Percentiles rank a stretch among this genome's conserved stretches.
Conservation (phyloP, 1,140 invertebrate genomes). For the Heliconius himera region DNA sequence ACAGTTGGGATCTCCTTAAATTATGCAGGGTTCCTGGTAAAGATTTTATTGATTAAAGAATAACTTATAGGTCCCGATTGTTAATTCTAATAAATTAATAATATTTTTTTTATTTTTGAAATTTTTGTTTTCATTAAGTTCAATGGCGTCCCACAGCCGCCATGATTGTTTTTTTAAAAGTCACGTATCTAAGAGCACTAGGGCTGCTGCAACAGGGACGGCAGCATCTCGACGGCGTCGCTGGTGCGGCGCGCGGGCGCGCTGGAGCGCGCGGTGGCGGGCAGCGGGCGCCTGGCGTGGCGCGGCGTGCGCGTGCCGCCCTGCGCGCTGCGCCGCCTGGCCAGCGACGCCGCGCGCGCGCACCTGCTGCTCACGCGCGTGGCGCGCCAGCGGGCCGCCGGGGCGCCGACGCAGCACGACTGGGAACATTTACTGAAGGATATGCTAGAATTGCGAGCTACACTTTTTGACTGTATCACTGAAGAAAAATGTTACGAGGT, state of each 20-base stretch:
- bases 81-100: too few relatives aligned
- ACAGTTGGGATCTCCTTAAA: too few relatives aligned
- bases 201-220: too few relatives aligned
- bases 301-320: constrained; percentile 78
- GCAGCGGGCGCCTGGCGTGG: constrained; percentile 72
- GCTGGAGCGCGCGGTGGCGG: constrained; percentile 77
- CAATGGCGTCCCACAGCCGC: too few relatives aligned
- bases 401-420: constrained; percentile 58
- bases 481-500: constrained; percentile 67
- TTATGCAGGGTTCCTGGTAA: too few relatives aligned
- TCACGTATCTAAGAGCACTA: too few relatives aligned
- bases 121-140: too few relatives aligned
- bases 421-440: constrained; percentile 71
- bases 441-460: constrained; percentile 59
- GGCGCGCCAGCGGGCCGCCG: constrained; percentile 54
- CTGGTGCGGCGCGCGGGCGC: constrained; percentile 65
- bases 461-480: constrained; percentile 57
- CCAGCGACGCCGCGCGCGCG: constrained; percentile 32
- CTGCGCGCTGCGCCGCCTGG: constrained; percentile 63
- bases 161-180: too few relatives aligned
- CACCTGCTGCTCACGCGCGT: constrained; percentile 55
- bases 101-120: too few relatives aligned
- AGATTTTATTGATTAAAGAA: too few relatives aligned
- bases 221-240: constrained; percentile 63
- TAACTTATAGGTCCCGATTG: too few relatives aligned